A percentile compares a stretch with the other conserved stretches of the same genome.
These are phyloP conservation scores for Eurytoma adleriae DNA, from an alignment of 2,888 invertebrate genomes.

Conservation along the genomic window DNA sequence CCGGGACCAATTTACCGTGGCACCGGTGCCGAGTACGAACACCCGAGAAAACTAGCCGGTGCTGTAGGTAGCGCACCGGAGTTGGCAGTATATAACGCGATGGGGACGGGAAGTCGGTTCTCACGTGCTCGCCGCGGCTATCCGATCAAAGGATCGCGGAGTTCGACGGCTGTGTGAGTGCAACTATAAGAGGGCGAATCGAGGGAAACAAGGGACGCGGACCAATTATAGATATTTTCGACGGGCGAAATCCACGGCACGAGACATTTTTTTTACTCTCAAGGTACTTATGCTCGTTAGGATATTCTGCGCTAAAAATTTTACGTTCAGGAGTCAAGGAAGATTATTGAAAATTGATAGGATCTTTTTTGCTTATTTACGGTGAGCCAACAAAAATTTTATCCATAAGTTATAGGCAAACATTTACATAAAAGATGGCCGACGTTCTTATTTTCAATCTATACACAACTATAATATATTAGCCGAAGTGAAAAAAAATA, in stretches of 20 bases:
- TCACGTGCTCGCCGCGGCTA: constrained; percentile 57
- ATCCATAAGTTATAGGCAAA: no score
- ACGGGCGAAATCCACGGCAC: constrained; percentile 31
- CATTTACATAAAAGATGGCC: no score
- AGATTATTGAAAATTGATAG: no score
- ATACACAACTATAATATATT: no score
- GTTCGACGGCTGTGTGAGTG: constrained; percentile 25
- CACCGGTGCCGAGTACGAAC: constrained; percentile 51
- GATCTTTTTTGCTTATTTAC: no score
- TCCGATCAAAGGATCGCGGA: constrained; percentile 58
- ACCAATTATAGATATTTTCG: constrained; percentile 59
- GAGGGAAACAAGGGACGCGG: constrained; percentile 52
- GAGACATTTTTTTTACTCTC: no score
- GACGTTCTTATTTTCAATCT: no score
- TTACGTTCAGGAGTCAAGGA: constrained; percentile 9
- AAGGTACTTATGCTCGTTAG: background rate
- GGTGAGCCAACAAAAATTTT: no score
- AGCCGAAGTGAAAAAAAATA: no score
- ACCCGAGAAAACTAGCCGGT: constrained; percentile 52
- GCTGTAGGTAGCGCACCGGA: constrained; percentile 28
- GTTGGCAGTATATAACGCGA: background rate
- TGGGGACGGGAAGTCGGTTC: constrained; percentile 48
- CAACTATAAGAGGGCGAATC: constrained; percentile 32
- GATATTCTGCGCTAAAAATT: background rate
- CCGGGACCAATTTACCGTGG: constrained; percentile 61